Base-by-base conservation (phyloP, 2,888 invertebrate species). In the Lasioglossum vierecki region DNA sequence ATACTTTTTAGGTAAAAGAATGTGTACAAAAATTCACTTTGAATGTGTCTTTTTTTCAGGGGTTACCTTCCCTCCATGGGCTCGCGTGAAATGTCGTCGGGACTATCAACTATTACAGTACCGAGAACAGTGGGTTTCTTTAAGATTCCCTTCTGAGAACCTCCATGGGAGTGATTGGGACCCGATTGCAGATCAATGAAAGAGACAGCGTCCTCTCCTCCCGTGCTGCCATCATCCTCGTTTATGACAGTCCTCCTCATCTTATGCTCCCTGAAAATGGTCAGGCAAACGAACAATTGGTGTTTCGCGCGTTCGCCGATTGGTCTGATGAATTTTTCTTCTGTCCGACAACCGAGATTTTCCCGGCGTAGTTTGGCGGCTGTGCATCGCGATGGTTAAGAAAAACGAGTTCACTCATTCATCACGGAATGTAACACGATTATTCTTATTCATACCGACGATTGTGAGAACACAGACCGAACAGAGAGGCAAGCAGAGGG, bases 121-220 rank as follows among this genome's bases (percentile, higher is more conserved):
- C 98, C 97, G 92, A 98, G 98, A 92, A 96, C 97, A 95, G 96
- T 96, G 92, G 97, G 97, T 95, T 98, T 98, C 96, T 98, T 98
- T 94, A 98, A 96, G 95, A 98, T 98, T 84, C 98, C 98, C 18
- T 63, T 63, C 95, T 98, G 57, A 57, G 57, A 57, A n/a, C 3
- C 4, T 57, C 57, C 57, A 11, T 57, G 57, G 9, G n/a, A 11
- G 11, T 57, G 98, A 90, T 97, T 97, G 44, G 13, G 0, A 95
- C 97, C 97, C 89, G 97, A 18, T 63, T 35, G 97, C 80, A 98
- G 96, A 95, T 98, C 98, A 94, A 98, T 97, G 95, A 98, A 98
- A 82, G 98, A 97, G 92, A 98, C 97, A 86, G 96, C 96, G 94
- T 98, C 98, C 95, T 98, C 98, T 95, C 97, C 97, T 78, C 96